Evolutionary conservation across 1,140 invertebrate genomes (phyloP).

Genomic region (Scaptodrosophila lebanonensis): DNA sequence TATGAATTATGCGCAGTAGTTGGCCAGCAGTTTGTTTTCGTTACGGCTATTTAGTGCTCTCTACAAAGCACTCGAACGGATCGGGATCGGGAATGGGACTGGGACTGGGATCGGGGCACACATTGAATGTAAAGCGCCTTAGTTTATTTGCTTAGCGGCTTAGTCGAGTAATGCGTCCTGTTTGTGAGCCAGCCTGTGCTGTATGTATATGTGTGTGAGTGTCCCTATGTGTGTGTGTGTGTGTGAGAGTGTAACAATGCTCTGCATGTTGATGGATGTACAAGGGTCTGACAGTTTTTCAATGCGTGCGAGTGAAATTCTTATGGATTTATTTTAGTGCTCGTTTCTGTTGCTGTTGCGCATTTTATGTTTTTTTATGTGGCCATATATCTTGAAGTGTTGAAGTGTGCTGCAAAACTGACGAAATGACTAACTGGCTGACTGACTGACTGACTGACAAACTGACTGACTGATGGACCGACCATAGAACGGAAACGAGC

Average conservation of each 20-base stretch:
- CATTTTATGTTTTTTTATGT: conserved; percentile 64
- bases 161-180: conserved; percentile 9
- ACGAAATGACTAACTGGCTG: not conserved
- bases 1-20: no score
- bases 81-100: no score
- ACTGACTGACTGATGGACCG: not conserved
- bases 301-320: conserved; percentile 11
- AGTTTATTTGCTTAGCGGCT: conserved; percentile 62
- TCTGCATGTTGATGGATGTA: not conserved
- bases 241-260: no score
- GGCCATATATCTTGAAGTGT: conserved; percentile 62
- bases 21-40: conserved; percentile 44
- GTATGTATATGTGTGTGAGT: no score
- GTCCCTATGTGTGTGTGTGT: no score
- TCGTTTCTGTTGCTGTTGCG: conserved; percentile 21
- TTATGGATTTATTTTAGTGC: conserved; percentile 38
- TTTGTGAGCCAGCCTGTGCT: no score
- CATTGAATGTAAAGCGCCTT: conserved; percentile 40
- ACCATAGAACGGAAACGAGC: conserved; percentile 1
- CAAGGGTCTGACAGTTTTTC: conserved; percentile 1
- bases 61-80: no score
- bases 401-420: conserved; percentile 46
- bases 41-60: conserved; percentile 45
- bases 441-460: not conserved
- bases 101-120: no score